Evolutionary conservation across 92 coral and sea anemone genomes (phyloP).

Genomic region (Palythoa grandis): DNA sequence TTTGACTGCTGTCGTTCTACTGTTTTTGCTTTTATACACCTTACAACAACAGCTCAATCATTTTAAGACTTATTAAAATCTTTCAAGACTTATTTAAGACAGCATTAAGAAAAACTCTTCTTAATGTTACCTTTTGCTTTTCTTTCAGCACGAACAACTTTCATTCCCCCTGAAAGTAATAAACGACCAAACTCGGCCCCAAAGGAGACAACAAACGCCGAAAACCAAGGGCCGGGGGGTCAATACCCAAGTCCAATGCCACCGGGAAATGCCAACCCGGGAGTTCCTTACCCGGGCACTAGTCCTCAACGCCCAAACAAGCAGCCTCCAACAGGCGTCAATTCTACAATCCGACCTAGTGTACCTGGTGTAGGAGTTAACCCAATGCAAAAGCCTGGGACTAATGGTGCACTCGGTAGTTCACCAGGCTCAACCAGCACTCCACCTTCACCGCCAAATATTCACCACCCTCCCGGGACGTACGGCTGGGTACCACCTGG

Average conservation of each 20-base stretch:
- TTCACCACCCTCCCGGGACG: neutral
- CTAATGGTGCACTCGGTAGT: neutral
- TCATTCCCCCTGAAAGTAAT: slow-evolving; percentile 27
- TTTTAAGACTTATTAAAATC: neutral
- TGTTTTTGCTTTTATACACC: neutral
- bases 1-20: slow-evolving; percentile 42
- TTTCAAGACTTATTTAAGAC: no score
- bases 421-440: neutral
- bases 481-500: slow-evolving; percentile 27
- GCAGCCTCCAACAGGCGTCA: neutral
- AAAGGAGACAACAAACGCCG: neutral
- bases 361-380: neutral
- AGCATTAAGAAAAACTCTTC: no score
- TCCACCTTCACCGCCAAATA: neutral
- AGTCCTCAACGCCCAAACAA: slow-evolving; percentile 3
- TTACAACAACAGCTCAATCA: neutral
- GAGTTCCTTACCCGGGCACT: neutral
- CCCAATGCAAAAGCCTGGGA: neutral
- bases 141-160: slow-evolving; percentile 27
- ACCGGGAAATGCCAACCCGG: slow-evolving; percentile 2
- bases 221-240: neutral
- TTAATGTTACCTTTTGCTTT: neutral
- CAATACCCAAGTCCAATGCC: neutral
- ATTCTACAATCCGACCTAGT: neutral
- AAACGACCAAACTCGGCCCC: neutral